phyloP scores from a whole-genome alignment of 2,797 vertebrate genomes.

The Chromobotia macracanthus region DNA sequence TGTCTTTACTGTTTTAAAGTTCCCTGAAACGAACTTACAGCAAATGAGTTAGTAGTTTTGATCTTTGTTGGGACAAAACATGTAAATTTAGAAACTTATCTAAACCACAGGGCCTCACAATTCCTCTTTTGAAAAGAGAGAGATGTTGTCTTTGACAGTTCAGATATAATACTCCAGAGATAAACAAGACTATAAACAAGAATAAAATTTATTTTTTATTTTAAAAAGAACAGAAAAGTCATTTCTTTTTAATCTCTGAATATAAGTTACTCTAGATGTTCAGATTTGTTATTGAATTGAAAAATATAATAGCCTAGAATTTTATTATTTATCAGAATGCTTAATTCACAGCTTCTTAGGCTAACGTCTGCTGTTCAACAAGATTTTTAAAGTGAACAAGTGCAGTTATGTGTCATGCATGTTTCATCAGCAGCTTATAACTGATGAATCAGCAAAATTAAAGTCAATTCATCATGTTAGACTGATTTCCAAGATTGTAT shows the following conservation, averaged over 20 bases:
- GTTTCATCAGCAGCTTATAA: not conserved
- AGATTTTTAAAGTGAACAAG: not conserved
- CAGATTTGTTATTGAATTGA: not conserved
- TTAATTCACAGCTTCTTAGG: not conserved
- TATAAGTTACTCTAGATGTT: not conserved
- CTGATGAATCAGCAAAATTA: not conserved
- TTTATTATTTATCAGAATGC: not conserved
- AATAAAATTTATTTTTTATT: too few species aligned
- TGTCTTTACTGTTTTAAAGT: constrained; percentile 10
- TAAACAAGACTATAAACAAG: too few species aligned
- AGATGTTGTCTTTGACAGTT: not conserved
- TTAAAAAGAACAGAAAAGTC: too few species aligned
- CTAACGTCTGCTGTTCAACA: not conserved
- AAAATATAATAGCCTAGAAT: too few species aligned
- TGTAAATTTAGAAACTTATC: not conserved
- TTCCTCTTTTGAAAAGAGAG: not conserved
- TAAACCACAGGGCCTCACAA: not conserved
- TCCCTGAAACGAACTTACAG: not conserved
- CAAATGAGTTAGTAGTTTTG: not conserved
- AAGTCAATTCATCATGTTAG: not conserved
- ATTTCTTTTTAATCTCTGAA: not conserved
- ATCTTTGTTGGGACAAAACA: not conserved
- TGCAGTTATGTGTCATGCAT: not conserved
- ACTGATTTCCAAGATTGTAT: not conserved
- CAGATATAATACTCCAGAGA: not conserved